Conservation (phyloP, 1,140 invertebrate genomes). For the Halotydeus destructor region DNA sequence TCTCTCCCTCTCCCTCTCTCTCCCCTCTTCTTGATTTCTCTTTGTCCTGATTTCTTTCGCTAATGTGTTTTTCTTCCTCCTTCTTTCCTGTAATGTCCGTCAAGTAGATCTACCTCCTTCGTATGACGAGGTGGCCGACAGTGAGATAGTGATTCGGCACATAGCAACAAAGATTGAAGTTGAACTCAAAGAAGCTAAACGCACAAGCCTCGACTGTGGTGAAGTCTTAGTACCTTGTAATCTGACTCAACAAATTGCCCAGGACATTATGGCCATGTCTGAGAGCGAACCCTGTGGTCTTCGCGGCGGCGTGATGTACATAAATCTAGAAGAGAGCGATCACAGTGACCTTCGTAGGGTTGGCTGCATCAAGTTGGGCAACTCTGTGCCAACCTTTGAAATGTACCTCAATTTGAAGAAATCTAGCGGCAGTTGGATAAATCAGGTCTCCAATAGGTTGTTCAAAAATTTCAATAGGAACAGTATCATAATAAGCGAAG, state of each 20-base stretch:
- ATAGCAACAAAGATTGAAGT: too few species aligned
- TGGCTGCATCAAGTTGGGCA: conserved; percentile 19
- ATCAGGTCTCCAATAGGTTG: conserved; percentile 21
- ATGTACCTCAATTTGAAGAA: conserved; percentile 59
- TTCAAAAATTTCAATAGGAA: conserved; percentile 50
- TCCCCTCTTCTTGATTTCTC: too few species aligned
- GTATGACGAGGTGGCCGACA: too few species aligned
- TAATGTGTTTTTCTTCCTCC: too few species aligned
- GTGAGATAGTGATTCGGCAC: too few species aligned
- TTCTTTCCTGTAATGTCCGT: too few species aligned
- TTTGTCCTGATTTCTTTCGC: too few species aligned
- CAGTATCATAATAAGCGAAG: conserved; percentile 58
- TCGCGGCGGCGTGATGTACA: conserved; percentile 24
- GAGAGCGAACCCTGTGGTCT: conserved; percentile 65
- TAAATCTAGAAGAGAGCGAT: conserved; percentile 21
- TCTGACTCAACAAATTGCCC: conserved; percentile 45
- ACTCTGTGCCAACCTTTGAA: conserved; percentile 65
- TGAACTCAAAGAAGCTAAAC: too few species aligned
- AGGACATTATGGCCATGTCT: conserved; percentile 49
- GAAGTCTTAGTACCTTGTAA: conserved; percentile 55
- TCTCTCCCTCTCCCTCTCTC: too few species aligned
- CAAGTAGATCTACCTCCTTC: too few species aligned
- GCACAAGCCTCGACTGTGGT: too few species aligned
- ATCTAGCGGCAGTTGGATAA: conserved; percentile 49
- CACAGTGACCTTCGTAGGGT: background rate